Percentiles rank a stretch among this genome's conserved stretches.
Evolutionary conservation across 2,797 vertebrate species (phyloP).

Genomic region (Gymnoscopelus microlampas): DNA sequence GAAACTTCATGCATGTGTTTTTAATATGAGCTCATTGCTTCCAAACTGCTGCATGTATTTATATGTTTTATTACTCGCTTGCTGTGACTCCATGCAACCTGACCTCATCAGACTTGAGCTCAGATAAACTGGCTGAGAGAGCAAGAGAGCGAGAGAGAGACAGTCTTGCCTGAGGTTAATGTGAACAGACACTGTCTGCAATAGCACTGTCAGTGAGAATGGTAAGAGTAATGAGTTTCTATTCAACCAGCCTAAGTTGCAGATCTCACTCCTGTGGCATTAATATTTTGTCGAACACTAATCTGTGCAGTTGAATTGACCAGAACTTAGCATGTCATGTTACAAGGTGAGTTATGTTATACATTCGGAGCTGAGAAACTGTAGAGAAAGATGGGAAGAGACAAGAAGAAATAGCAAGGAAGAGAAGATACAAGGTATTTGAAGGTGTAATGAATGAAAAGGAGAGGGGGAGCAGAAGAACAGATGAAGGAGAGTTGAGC

Average conservation of each 20-base stretch:
- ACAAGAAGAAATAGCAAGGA: not conserved
- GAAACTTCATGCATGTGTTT: slow-evolving; percentile 20
- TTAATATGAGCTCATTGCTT: slow-evolving; percentile 50
- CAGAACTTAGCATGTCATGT: too few species aligned
- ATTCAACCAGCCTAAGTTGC: slow-evolving; percentile 46
- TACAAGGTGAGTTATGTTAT: too few species aligned
- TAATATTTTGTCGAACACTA: slow-evolving; percentile 37
- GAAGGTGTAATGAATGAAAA: slow-evolving; percentile 11
- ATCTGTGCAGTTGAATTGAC: too few species aligned
- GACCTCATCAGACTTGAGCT: slow-evolving; percentile 35
- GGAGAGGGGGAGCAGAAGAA: not conserved
- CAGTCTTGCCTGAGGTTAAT: not conserved
- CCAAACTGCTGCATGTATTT: slow-evolving; percentile 34
- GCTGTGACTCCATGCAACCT: slow-evolving; percentile 32
- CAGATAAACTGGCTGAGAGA: slow-evolving; percentile 19
- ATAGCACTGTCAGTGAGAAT: slow-evolving; percentile 41
- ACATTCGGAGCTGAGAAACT: not conserved
- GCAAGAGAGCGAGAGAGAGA: not conserved
- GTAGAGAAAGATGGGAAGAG: too few species aligned
- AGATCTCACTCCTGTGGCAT: slow-evolving; percentile 38
- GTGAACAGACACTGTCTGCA: slow-evolving; percentile 19
- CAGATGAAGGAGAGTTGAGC: not conserved
- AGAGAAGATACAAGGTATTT: slow-evolving; percentile 7
- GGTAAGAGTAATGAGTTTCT: slow-evolving; percentile 46
- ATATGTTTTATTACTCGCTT: slow-evolving; percentile 5